Evolutionary conservation across 2,888 invertebrate species (phyloP).

Genomic region (Protonemura montana): DNA sequence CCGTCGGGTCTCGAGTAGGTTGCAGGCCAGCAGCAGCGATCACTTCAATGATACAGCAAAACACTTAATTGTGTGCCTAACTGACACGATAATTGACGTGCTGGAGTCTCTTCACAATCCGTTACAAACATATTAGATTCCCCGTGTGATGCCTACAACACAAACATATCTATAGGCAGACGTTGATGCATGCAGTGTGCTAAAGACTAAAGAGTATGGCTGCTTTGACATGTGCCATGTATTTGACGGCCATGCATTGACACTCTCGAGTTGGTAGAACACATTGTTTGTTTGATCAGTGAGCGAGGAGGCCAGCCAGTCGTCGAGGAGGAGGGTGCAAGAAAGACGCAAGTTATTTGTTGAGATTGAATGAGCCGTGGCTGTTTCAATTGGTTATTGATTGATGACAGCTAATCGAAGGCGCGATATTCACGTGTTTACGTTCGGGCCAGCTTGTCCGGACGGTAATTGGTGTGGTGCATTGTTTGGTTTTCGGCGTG

Average conservation of each 20-base stretch:
- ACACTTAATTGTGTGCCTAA: conserved; percentile 15
- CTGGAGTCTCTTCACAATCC: conserved; percentile 4
- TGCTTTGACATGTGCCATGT: not conserved
- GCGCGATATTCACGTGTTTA: not conserved
- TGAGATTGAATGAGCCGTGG: not conserved
- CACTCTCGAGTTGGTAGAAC: not conserved
- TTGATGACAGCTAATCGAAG: conserved; percentile 12
- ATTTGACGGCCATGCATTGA: not conserved
- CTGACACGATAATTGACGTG: not conserved
- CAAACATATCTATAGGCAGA: not conserved
- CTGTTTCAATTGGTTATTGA: not conserved
- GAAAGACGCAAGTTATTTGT: not conserved
- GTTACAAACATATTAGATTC: conserved; percentile 5
- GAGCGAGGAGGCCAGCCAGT: not conserved
- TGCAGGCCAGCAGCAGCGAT: not conserved
- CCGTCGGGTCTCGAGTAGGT: not conserved
- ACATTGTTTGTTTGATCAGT: not conserved
- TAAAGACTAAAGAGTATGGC: not conserved
- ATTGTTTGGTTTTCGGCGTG: not conserved
- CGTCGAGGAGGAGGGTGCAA: not conserved
- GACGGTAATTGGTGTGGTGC: not conserved
- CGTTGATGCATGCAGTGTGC: not conserved
- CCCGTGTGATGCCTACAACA: not conserved
- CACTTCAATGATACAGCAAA: conserved; percentile 29
- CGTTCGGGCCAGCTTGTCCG: not conserved